phyloP scores from a whole-genome alignment of 2,888 invertebrate genomes.

The Chloromyia formosa region DNA sequence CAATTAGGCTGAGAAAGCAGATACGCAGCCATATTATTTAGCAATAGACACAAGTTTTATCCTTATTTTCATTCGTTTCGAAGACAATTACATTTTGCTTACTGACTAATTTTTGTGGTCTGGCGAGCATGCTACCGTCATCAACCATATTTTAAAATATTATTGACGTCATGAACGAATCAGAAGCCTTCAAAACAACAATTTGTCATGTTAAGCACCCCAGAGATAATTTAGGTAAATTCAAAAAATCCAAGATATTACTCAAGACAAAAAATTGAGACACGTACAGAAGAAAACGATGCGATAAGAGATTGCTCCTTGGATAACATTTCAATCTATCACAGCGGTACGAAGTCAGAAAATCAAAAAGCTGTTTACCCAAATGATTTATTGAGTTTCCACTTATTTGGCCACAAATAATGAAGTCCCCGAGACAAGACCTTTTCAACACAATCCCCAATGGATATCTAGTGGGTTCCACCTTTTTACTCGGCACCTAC shows the following conservation, averaged over 20 bases:
- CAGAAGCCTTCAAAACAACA: constrained; percentile 22
- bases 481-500: constrained; percentile 19
- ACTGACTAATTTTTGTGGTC: too few relatives aligned
- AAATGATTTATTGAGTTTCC: constrained; percentile 46
- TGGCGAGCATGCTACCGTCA: too few relatives aligned
- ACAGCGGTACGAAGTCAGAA: constrained; percentile 24
- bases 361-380: constrained; percentile 45
- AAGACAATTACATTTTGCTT: too few relatives aligned
- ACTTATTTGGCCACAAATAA: constrained; percentile 46
- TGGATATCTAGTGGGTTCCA: not conserved
- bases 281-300: not conserved
- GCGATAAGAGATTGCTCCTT: constrained; percentile 17
- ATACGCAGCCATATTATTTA: too few relatives aligned
- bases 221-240: constrained; percentile 11
- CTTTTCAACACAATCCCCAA: not conserved
- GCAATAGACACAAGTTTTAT: too few relatives aligned
- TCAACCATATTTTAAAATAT: too few relatives aligned
- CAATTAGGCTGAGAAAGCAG: too few relatives aligned
- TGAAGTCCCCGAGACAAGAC: constrained; percentile 39
- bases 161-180: not conserved
- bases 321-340: constrained; percentile 41
- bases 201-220: constrained; percentile 34
- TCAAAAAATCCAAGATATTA: constrained; percentile 17
- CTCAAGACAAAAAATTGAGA: constrained; percentile 13
- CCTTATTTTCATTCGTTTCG: too few relatives aligned